Conservation (phyloP, 2,113 vertebrate genomes). For the Sylvietta virens region DNA sequence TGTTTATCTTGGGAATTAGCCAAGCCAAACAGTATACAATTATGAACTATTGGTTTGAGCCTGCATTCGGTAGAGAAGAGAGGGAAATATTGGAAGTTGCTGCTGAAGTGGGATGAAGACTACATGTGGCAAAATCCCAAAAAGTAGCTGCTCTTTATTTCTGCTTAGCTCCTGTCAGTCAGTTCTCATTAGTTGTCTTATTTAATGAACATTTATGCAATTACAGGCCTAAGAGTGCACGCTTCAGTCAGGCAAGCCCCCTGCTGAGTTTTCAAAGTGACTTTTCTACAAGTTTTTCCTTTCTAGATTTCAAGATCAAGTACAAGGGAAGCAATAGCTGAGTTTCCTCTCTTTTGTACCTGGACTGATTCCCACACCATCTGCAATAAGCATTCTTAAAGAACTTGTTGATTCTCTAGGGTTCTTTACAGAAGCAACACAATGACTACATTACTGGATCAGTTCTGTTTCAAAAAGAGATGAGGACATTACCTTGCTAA, state of each 20-base stretch:
- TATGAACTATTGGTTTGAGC: background rate
- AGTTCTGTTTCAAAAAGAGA: background rate
- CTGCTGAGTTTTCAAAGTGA: background rate
- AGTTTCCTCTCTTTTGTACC: background rate
- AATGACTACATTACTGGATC: background rate
- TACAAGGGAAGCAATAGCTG: background rate
- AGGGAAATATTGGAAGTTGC: background rate
- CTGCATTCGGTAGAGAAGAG: background rate
- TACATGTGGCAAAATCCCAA: background rate
- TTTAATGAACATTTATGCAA: slow-evolving; percentile 5
- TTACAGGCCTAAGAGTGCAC: background rate
- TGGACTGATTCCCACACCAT: background rate
- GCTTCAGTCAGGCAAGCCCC: background rate
- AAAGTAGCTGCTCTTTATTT: background rate
- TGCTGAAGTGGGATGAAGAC: background rate
- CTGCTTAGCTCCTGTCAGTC: background rate
- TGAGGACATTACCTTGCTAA: background rate
- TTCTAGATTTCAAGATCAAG: background rate
- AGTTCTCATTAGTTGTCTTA: background rate
- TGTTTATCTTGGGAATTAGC: background rate
- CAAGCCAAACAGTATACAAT: background rate
- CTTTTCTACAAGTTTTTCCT: background rate
- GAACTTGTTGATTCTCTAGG: background rate
- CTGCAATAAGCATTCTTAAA: background rate
- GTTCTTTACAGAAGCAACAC: background rate